phyloP scores from a whole-genome alignment of 2,888 invertebrate species.

The Crematogaster levior region DNA sequence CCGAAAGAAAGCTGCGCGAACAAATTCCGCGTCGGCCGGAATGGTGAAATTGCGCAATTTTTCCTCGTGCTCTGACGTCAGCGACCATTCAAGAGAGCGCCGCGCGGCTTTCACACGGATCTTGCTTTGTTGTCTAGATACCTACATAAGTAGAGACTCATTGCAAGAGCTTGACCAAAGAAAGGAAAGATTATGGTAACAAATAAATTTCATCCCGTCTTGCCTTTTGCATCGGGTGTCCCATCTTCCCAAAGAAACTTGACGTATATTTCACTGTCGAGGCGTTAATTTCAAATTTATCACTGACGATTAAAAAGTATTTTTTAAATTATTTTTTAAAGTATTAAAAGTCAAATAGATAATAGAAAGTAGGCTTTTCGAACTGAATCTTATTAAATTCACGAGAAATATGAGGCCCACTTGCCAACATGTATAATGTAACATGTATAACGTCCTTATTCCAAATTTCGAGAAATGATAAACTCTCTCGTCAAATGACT shows the following conservation, averaged over 20 bases:
- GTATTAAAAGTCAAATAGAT: not conserved
- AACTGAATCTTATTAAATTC: not conserved
- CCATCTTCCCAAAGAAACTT: not conserved
- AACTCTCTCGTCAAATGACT: not conserved
- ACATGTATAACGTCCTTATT: not conserved
- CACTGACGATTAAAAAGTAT: not conserved
- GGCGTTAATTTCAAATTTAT: not conserved
- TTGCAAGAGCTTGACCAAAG: slow-evolving; percentile 41
- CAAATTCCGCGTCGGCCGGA: slow-evolving; percentile 70
- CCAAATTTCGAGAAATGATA: not conserved
- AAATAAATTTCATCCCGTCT: slow-evolving; percentile 29
- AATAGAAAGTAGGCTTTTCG: not conserved
- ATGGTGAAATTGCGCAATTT: slow-evolving; percentile 85
- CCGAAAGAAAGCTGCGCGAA: slow-evolving; percentile 77
- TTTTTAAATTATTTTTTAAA: not conserved
- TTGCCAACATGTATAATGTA: not conserved
- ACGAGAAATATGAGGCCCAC: not conserved
- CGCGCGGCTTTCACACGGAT: slow-evolving; percentile 84
- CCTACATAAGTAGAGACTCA: slow-evolving; percentile 60
- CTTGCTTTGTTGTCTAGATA: slow-evolving; percentile 79
- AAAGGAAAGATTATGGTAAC: slow-evolving; percentile 45
- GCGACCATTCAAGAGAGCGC: slow-evolving; percentile 80
- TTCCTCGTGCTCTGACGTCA: slow-evolving; percentile 84
- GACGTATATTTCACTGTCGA: not conserved
- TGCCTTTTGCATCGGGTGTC: not conserved